phyloP scores from a whole-genome alignment of 2,888 invertebrate genomes.

The Xestia ashworthii region DNA sequence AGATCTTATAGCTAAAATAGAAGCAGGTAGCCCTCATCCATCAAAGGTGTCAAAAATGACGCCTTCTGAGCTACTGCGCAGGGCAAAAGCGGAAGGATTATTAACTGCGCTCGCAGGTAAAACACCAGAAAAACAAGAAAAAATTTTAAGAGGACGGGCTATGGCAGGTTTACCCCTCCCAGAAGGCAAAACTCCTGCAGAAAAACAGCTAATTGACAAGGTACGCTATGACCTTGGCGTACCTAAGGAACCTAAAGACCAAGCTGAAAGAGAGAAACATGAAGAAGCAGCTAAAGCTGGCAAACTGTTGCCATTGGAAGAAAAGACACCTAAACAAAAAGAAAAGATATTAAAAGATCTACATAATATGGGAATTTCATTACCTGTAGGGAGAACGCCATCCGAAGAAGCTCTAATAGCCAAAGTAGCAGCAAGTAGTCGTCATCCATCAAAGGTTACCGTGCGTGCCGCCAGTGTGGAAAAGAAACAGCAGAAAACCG shows the following conservation, averaged over 20 bases:
- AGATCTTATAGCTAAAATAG: constrained; percentile 26
- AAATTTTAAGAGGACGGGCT: constrained; percentile 63
- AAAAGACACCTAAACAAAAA: constrained; percentile 56
- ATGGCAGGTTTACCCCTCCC: constrained; percentile 67
- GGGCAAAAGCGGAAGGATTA: constrained; percentile 12
- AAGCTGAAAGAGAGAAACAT: constrained; percentile 58
- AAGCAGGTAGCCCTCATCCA: constrained; percentile 45
- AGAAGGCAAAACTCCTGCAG: constrained; percentile 67
- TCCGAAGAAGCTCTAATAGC: constrained; percentile 61
- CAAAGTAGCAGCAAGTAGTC: constrained; percentile 28
- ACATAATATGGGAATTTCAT: constrained; percentile 46
- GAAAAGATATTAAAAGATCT: constrained; percentile 63
- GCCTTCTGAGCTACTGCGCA: background rate
- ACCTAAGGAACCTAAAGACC: constrained; percentile 62
- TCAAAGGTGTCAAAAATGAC: constrained; percentile 11
- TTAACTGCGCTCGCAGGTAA: constrained; percentile 38
- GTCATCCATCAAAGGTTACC: background rate
- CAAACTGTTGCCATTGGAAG: constrained; percentile 33
- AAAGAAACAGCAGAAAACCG: constrained; percentile 42
- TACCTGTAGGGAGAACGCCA: constrained; percentile 36
- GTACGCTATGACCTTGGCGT: constrained; percentile 67
- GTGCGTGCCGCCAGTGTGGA: constrained; percentile 49
- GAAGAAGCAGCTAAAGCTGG: constrained; percentile 59
- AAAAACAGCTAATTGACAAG: constrained; percentile 65
- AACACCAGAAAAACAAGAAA: constrained; percentile 61